A percentile compares a stretch with the other conserved stretches of the same genome.
These are phyloP conservation scores for Drosophila equinoxialis DNA, from an alignment of 1,140 invertebrate species.

Conservation along the genomic window DNA sequence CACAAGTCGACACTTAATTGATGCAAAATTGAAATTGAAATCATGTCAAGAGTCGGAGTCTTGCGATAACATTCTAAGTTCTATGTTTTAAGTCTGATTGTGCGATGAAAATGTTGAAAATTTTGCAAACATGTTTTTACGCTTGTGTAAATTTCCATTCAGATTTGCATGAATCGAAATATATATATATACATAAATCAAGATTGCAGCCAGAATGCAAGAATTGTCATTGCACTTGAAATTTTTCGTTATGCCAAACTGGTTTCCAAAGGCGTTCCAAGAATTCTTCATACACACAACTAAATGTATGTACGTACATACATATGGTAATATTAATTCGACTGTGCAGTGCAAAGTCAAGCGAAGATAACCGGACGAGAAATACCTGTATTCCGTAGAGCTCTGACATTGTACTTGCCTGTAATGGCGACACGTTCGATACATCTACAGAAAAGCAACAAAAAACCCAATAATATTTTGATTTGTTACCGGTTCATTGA, in stretches of 20 bases:
- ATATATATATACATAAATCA: background rate
- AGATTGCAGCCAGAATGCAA: constrained; percentile 34
- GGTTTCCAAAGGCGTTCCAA: constrained; percentile 19
- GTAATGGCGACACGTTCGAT: constrained; percentile 54
- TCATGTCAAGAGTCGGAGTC: constrained; percentile 63
- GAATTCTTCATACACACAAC: background rate
- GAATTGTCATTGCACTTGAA: constrained; percentile 73
- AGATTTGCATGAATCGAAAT: constrained; percentile 26
- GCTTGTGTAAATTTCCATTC: constrained; percentile 64
- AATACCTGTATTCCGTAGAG: constrained; percentile 33
- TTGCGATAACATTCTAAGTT: constrained; percentile 45
- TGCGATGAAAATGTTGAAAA: constrained; percentile 54
- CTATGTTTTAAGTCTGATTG: background rate
- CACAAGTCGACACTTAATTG: constrained; percentile 32
- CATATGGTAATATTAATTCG: background rate
- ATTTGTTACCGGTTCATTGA: constrained; percentile 40
- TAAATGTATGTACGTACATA: background rate
- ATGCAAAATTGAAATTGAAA: constrained; percentile 54
- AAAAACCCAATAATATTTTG: constrained; percentile 32
- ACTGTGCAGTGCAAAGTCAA: background rate
- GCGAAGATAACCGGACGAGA: constrained; percentile 41
- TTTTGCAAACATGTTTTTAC: constrained; percentile 63
- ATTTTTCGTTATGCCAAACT: constrained; percentile 34
- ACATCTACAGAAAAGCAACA: constrained; percentile 17
- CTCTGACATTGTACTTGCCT: constrained; percentile 28